Conservation (phyloP, 2,888 invertebrate genomes). For the Andrena fulva region DNA sequence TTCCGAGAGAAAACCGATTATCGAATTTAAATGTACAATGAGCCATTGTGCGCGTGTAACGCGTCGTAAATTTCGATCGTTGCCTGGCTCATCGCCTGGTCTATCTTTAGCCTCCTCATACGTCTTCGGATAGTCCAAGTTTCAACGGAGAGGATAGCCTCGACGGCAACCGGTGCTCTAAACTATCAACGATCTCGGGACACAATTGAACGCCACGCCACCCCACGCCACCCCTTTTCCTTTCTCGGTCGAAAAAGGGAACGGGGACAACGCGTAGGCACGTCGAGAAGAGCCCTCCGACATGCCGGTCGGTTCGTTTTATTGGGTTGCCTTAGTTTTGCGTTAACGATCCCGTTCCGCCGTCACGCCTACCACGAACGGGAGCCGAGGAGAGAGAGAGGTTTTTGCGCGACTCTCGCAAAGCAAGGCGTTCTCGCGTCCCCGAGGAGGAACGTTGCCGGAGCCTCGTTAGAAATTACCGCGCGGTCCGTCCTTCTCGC, state of each 20-base stretch:
- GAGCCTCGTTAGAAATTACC: slow-evolving; percentile 72
- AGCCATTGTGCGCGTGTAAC: slow-evolving; percentile 29
- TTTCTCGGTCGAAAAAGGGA: neutral
- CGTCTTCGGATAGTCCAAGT: too few relatives aligned
- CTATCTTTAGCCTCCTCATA: neutral
- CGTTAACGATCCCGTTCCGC: slow-evolving; percentile 68
- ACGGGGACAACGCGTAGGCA: slow-evolving; percentile 8
- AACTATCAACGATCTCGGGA: neutral
- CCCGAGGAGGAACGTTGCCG: slow-evolving; percentile 34
- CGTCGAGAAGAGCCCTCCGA: slow-evolving; percentile 13
- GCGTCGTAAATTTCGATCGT: slow-evolving; percentile 9
- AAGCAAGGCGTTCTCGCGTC: slow-evolving; percentile 54
- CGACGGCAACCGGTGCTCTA: neutral
- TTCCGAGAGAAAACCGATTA: slow-evolving; percentile 38
- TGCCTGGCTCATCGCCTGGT: neutral
- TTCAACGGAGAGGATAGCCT: too few relatives aligned
- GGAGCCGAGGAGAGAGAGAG: slow-evolving; percentile 17
- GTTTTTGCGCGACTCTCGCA: slow-evolving; percentile 60
- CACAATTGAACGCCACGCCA: neutral
- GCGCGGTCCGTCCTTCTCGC: slow-evolving; percentile 63
- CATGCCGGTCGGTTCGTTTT: slow-evolving; percentile 30
- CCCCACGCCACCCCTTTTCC: neutral
- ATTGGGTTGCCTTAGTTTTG: slow-evolving; percentile 64
- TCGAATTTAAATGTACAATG: slow-evolving; percentile 46
- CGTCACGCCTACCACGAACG: slow-evolving; percentile 62